Evolutionary conservation across 2,797 vertebrate genomes (phyloP).

Genomic region (Valencia hispanica): DNA sequence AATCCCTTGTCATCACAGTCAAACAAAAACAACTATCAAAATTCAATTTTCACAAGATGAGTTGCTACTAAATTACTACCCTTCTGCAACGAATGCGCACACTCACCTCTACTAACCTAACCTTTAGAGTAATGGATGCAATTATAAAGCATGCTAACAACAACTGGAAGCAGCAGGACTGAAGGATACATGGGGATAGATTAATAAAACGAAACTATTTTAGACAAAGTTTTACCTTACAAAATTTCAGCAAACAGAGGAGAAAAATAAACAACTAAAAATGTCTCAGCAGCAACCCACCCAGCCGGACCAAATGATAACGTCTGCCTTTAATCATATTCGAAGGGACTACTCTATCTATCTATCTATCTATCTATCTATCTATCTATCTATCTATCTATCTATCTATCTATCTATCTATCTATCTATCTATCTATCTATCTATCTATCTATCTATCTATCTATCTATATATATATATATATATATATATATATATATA

Average conservation of each 20-base stretch:
- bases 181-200: neutral
- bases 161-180: neutral
- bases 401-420: conserved; percentile 28
- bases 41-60: neutral
- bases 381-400: conserved; percentile 25
- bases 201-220: too few relatives aligned
- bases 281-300: neutral
- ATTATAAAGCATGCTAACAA: neutral
- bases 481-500: conserved; percentile 3
- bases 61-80: neutral
- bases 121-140: too few relatives aligned
- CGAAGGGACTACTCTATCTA: too few relatives aligned
- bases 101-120: too few relatives aligned
- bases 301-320: too few relatives aligned
- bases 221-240: too few relatives aligned
- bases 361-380: neutral
- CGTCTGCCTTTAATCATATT: too few relatives aligned
- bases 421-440: conserved; percentile 21
- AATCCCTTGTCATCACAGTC: neutral
- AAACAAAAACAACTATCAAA: neutral
- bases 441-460: conserved; percentile 28
- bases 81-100: too few relatives aligned
- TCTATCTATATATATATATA: conserved; percentile 1
- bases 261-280: neutral
- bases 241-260: too few relatives aligned